Evolutionary conservation across 1,140 invertebrate species (phyloP).

Genomic region (Bombus superbus): DNA sequence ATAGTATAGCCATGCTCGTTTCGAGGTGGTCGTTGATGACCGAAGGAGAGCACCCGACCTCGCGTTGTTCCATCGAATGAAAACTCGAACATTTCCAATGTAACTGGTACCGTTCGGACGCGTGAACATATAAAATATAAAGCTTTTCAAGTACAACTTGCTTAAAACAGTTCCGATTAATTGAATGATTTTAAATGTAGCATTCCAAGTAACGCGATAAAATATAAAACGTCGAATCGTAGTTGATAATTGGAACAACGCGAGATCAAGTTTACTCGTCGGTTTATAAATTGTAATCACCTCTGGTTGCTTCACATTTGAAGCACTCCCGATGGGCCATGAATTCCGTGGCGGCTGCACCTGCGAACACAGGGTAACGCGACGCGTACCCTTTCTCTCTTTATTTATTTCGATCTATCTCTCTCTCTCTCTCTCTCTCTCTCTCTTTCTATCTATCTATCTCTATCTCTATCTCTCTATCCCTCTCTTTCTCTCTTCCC

Average conservation of each 20-base stretch:
- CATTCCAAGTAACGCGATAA: neutral
- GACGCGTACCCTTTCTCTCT: slow-evolving; percentile 31
- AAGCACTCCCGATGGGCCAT: slow-evolving; percentile 10
- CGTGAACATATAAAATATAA: too few species aligned
- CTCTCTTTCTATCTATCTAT: too few species aligned
- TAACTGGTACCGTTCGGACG: rapidly evolving
- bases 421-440: too few species aligned
- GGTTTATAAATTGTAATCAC: slow-evolving; percentile 47
- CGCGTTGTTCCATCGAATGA: neutral
- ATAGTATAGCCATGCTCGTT: slow-evolving; percentile 23
- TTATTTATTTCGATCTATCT: neutral
- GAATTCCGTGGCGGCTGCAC: slow-evolving; percentile 44
- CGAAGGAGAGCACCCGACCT: slow-evolving; percentile 3
- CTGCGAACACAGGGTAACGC: slow-evolving; percentile 56
- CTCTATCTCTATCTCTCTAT: too few species aligned
- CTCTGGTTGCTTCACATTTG: slow-evolving; percentile 16
- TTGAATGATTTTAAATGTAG: neutral
- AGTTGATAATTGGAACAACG: neutral
- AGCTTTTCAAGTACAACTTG: too few species aligned
- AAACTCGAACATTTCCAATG: neutral
- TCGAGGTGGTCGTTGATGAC: slow-evolving; percentile 19
- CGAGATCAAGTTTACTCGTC: slow-evolving; percentile 5
- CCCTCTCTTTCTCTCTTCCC: neutral
- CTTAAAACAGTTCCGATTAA: neutral
- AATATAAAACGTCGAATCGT: too few species aligned